Evolutionary conservation across 1,140 invertebrate genomes (phyloP).

Genomic region (Dryas iulia): DNA sequence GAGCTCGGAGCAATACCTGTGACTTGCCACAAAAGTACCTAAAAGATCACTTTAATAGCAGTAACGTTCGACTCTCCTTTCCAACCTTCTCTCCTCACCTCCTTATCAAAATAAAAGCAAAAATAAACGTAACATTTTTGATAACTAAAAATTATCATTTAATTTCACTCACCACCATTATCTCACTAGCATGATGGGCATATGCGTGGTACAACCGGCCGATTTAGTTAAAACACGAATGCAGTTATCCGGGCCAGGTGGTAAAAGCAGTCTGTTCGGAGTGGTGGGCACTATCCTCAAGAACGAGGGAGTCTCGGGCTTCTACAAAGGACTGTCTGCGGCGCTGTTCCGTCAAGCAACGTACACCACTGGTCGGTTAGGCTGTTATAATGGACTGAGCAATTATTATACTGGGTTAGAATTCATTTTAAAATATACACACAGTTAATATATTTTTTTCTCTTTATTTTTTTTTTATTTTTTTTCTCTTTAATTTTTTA

Average conservation of each 20-base stretch:
- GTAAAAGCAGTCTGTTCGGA: slow-evolving; percentile 83
- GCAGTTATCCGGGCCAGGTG: slow-evolving; percentile 88
- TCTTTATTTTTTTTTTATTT: no score
- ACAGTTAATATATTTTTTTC: no score
- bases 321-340: slow-evolving; percentile 94
- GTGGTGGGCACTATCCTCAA: slow-evolving; percentile 88
- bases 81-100: no score
- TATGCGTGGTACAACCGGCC: slow-evolving; percentile 96
- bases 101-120: no score
- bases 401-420: slow-evolving; percentile 85
- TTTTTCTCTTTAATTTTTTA: no score
- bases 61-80: no score
- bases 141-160: no score
- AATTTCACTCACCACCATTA: no score
- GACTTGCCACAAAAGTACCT: no score
- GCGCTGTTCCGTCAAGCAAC: slow-evolving; percentile 96
- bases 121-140: no score
- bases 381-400: slow-evolving; percentile 95
- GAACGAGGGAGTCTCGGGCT: slow-evolving; percentile 92
- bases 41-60: no score
- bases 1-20: no score
- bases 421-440: background rate
- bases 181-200: slow-evolving; percentile 98
- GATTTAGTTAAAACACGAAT: slow-evolving; percentile 99
- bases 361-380: slow-evolving; percentile 97